Percentiles rank a stretch among this genome's conserved stretches.
Conservation (phyloP, 1,140 invertebrate species). For the Holotrichia oblita region DNA sequence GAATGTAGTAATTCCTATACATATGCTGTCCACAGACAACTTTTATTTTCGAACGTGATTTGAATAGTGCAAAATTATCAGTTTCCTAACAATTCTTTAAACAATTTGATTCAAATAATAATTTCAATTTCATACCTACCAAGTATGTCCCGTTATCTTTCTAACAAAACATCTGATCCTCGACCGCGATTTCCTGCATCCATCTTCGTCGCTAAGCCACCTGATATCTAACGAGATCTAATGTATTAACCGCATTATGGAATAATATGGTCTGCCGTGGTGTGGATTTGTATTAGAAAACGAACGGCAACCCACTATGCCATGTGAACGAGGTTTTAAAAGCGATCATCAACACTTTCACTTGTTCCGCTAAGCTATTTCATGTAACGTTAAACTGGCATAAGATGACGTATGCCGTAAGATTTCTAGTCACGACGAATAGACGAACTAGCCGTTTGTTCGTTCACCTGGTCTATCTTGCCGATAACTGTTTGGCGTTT, state of each 20-base stretch:
- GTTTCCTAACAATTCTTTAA: no score
- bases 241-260: not conserved
- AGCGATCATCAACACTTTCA: constrained; percentile 12
- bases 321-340: not conserved
- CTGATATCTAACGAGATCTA: not conserved
- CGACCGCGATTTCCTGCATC: not conserved
- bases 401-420: not conserved
- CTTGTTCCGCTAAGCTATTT: constrained; percentile 5
- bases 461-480: not conserved
- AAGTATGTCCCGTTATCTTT: not conserved
- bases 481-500: not conserved
- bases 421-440: not conserved
- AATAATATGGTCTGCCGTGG: not conserved
- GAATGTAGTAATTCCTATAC: not conserved
- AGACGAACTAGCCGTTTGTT: not conserved
- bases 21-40: not conserved
- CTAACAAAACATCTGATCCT: not conserved
- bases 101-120: no score
- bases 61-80: not conserved
- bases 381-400: not conserved
- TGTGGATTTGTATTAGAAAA: not conserved
- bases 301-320: not conserved
- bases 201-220: not conserved
- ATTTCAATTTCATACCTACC: not conserved
- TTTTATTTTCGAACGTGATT: not conserved